Percentiles rank a stretch among this genome's conserved stretches.
These are phyloP conservation scores for Acyrthosiphon pisum DNA, from an alignment of 1,140 invertebrate genomes.

Conservation along the genomic window DNA sequence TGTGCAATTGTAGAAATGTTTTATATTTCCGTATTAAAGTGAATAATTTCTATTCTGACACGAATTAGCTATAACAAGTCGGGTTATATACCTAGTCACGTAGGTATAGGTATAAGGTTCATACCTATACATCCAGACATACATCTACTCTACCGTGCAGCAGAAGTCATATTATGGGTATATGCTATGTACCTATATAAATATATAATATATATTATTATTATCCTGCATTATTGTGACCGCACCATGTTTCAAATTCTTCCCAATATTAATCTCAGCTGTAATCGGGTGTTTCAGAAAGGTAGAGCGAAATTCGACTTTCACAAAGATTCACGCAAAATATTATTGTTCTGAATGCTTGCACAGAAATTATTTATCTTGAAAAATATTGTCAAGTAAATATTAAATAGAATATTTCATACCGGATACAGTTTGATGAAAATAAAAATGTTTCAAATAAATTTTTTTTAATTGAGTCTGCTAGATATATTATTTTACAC, in stretches of 20 bases:
- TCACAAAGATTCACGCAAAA: not conserved
- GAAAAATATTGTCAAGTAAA: too few species aligned
- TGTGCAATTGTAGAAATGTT: slow-evolving; percentile 10
- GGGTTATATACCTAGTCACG: slow-evolving; percentile 39
- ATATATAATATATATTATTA: too few species aligned
- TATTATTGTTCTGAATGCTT: not conserved
- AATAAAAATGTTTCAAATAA: too few species aligned
- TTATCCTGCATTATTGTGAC: not conserved
- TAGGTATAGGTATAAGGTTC: not conserved
- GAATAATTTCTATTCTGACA: slow-evolving; percentile 45
- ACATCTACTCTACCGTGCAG: not conserved
- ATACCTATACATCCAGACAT: too few species aligned
- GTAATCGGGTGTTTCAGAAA: not conserved
- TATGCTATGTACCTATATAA: too few species aligned
- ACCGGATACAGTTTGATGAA: too few species aligned
- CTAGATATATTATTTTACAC: too few species aligned
- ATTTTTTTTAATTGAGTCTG: too few species aligned
- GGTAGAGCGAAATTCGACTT: slow-evolving; percentile 1
- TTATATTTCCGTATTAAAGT: slow-evolving; percentile 22
- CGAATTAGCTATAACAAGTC: slow-evolving; percentile 8
- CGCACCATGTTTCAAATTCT: not conserved
- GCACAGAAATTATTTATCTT: not conserved
- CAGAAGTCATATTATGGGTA: not conserved
- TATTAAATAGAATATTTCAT: too few species aligned
- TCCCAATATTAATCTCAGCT: not conserved